These are phyloP conservation scores for Zeuzera pyrina DNA, from an alignment of 2,888 invertebrate species.

Conservation along the genomic window DNA sequence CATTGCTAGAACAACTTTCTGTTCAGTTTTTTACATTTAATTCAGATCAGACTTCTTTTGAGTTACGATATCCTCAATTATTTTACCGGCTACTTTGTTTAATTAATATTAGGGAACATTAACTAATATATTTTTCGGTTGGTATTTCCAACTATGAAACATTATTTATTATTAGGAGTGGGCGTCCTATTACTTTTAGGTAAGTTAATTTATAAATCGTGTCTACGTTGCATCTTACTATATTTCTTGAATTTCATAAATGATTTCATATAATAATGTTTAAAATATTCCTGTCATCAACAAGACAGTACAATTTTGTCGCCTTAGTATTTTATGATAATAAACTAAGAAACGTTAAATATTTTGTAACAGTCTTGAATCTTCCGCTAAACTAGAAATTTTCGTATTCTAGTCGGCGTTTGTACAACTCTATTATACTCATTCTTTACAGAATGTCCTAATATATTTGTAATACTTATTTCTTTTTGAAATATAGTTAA, in stretches of 20 bases:
- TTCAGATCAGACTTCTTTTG: background rate
- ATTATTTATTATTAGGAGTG: constrained; percentile 42
- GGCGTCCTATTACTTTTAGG: constrained; percentile 55
- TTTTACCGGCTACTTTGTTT: background rate
- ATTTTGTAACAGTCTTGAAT: background rate
- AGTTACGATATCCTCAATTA: background rate
- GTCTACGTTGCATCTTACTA: background rate
- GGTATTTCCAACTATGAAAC: constrained; percentile 41
- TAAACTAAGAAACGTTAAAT: background rate
- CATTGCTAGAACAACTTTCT: background rate
- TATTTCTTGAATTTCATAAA: no score
- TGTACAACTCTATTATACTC: no score
- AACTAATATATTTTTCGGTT: background rate
- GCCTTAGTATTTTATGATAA: background rate
- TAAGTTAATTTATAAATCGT: constrained; percentile 22
- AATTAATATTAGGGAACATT: background rate
- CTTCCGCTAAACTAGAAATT: background rate
- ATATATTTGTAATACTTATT: no score
- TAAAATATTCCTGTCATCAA: background rate
- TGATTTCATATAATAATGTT: no score
- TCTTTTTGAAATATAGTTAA: no score
- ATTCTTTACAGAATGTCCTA: no score
- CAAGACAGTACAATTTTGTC: background rate
- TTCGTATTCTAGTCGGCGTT: no score
- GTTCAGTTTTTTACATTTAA: background rate